Evolutionary conservation across 2,888 invertebrate genomes (phyloP), one percentile per base, ranked within the genome.

Genomic region (Drosophila hamatofila): DNA sequence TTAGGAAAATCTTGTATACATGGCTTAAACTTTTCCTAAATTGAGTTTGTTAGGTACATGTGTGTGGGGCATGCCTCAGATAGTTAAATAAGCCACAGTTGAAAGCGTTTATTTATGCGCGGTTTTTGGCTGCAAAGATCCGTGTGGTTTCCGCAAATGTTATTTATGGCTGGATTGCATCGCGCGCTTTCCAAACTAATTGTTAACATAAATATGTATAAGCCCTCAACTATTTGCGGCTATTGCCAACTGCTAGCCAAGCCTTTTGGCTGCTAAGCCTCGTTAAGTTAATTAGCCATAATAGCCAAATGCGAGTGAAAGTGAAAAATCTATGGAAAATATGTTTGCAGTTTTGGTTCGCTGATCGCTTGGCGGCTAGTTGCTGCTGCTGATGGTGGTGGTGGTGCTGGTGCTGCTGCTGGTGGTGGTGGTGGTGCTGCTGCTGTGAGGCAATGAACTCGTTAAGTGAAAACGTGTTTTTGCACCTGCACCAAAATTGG

Each of bases 261-360:
- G 49, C 46, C 58, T 60, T 52, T 69, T 57, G 59, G 63, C 75
- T 60, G 66, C 51, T 44, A 27, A 42, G 44, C 62, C n/a, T 33
- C 33, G 71, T 65, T 64, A 82, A 88, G 49, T 59, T 80, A 87
- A 89, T 89, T 81, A 83, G 61, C 70, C 68, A 73, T 81, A 70
- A 81, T 65, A 69, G 83, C 69, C 78, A 69, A 54, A 54, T 78
- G 57, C 55, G 77, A 68, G 74, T 82, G 85, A 86, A 86, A 86
- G 89, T 89, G 85, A 89, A 86, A 85, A 89, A 72, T 81, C 79
- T 60, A 72, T 71, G 73, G 55, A 83, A 79, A 76, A 68, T 78
- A 65, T 78, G 39, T 41, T 56, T 61, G 67, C 67, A 60, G 59
- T 42, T 51, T 61, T 51, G 35, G 35, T 23, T 65, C 7, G 33